A percentile compares a stretch with the other conserved stretches of the same genome.
These are phyloP conservation scores for Pteria penguin DNA, from an alignment of 2,888 invertebrate species.

Conservation along the genomic window DNA sequence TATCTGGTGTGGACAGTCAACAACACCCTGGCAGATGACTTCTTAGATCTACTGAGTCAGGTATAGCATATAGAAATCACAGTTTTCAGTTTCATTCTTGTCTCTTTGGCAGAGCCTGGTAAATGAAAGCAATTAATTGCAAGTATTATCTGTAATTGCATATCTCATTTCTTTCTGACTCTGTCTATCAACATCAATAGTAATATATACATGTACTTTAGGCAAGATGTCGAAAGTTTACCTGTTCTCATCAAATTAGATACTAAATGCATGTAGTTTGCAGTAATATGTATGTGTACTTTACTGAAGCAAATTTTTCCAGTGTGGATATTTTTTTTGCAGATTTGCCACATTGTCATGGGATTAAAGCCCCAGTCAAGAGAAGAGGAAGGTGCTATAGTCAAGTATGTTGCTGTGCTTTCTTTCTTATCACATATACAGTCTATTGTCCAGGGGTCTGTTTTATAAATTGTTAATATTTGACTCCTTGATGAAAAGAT, in stretches of 20 bases:
- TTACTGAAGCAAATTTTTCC: too few relatives aligned
- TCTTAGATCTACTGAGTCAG: constrained; percentile 81
- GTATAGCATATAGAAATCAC: constrained; percentile 39
- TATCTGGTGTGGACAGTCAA: constrained; percentile 93
- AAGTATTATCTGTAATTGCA: not conserved
- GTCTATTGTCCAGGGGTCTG: too few relatives aligned
- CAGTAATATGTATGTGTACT: too few relatives aligned
- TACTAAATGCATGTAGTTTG: too few relatives aligned
- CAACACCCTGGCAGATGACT: constrained; percentile 81
- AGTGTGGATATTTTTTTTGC: too few relatives aligned
- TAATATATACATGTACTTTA: too few relatives aligned
- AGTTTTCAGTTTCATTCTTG: not conserved
- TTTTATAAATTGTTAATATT: too few relatives aligned
- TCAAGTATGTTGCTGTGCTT: constrained; percentile 62
- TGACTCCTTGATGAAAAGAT: too few relatives aligned
- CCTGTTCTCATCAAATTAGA: too few relatives aligned
- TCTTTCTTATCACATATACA: not conserved
- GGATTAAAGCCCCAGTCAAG: constrained; percentile 90
- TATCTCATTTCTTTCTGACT: too few relatives aligned
- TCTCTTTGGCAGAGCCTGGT: not conserved
- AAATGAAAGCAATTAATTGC: not conserved
- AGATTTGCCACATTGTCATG: constrained; percentile 92
- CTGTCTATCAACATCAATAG: too few relatives aligned
- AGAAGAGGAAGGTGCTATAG: constrained; percentile 85
- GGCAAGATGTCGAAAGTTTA: too few relatives aligned